Percentiles rank a stretch among this genome's conserved stretches.
phyloP scores from a whole-genome alignment of 64 coral and sea anemone species.

The Actinia tenebrosa region DNA sequence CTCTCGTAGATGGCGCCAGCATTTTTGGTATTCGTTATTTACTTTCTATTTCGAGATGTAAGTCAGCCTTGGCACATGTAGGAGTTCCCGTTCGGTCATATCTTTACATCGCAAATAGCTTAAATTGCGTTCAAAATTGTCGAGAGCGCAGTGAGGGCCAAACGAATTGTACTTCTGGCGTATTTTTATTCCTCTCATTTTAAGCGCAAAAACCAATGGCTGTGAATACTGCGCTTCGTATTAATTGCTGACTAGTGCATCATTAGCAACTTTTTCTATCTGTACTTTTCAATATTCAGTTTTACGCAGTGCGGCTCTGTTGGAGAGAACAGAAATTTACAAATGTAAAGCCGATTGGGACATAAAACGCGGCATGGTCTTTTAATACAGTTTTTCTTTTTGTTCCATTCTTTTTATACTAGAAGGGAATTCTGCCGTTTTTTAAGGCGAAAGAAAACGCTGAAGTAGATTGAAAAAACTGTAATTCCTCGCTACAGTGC shows the following conservation, averaged over 20 bases:
- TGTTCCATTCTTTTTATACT: not conserved
- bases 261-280: constrained; percentile 14
- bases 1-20: constrained; percentile 9
- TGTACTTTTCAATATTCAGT: constrained; percentile 23
- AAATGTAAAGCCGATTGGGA: constrained; percentile 25
- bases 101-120: constrained; percentile 28
- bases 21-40: constrained; percentile 20
- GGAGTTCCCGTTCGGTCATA: constrained; percentile 20
- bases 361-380: constrained; percentile 15
- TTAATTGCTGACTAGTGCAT: constrained; percentile 25
- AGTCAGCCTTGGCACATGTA: constrained; percentile 24
- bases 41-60: constrained; percentile 20
- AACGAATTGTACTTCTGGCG: constrained; percentile 12
- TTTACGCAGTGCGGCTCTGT: constrained; percentile 12
- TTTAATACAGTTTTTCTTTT: constrained; percentile 12
- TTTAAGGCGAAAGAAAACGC: not conserved
- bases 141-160: constrained; percentile 17
- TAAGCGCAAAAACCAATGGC: not conserved
- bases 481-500: not conserved
- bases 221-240: constrained; percentile 9
- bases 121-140: constrained; percentile 26
- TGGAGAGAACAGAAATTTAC: constrained; percentile 24
- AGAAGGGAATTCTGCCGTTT: constrained; percentile 4
- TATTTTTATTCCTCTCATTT: constrained; percentile 5
- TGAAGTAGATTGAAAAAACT: not conserved